These are phyloP conservation scores for Lumbricus terrestris DNA, from an alignment of 2,888 invertebrate genomes.

Conservation along the genomic window DNA sequence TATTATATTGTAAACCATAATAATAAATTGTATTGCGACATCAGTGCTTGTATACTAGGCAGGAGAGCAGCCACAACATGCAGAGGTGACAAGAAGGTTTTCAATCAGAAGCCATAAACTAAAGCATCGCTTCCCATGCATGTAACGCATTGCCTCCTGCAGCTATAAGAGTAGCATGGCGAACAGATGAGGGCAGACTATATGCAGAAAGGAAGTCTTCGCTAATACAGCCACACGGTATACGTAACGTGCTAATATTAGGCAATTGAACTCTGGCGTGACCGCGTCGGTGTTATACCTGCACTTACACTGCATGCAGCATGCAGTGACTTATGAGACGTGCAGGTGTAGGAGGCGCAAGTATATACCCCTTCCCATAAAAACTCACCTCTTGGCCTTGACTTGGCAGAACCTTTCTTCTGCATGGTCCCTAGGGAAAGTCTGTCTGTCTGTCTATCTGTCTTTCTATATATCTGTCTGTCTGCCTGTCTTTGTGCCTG, in stretches of 20 bases:
- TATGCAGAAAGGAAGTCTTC: not conserved
- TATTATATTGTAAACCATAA: not conserved
- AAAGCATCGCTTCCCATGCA: too few relatives aligned
- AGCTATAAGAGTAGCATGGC: too few relatives aligned
- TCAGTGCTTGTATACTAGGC: too few relatives aligned
- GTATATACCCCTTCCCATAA: not conserved
- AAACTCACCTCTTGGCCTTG: not conserved
- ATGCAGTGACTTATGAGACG: not conserved
- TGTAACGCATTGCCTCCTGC: not conserved
- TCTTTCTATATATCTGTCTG: too few relatives aligned
- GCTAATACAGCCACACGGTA: too few relatives aligned
- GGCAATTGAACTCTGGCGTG: not conserved
- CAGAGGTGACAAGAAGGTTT: too few relatives aligned
- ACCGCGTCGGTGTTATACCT: not conserved
- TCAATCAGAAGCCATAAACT: too few relatives aligned
- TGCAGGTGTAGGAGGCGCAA: not conserved
- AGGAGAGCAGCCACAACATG: too few relatives aligned
- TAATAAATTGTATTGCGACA: too few relatives aligned
- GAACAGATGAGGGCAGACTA: not conserved
- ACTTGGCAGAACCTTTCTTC: not conserved
- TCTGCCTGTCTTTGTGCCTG: not conserved
- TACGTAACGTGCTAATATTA: not conserved
- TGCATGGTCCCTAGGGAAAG: not conserved
- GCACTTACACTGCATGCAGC: too few relatives aligned
- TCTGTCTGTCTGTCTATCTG: not conserved